Evolutionary conservation across 2,888 invertebrate species (phyloP).

Genomic region (Trichopria drosophilae): DNA sequence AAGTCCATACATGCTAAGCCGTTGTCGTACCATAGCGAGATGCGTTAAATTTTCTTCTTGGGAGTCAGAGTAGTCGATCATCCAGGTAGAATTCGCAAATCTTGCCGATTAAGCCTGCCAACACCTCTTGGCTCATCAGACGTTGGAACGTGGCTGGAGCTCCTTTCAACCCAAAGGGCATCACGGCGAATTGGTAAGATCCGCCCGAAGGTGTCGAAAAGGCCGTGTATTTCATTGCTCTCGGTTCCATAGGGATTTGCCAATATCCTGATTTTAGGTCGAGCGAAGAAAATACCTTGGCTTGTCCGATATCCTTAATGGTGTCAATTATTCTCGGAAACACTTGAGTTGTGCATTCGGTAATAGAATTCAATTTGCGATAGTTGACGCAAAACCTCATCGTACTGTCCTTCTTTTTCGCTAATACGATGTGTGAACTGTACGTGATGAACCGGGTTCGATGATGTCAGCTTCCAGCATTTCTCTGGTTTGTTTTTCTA

Average conservation of each 20-base stretch:
- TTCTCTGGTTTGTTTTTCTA: too few relatives aligned
- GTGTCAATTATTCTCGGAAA: conserved; percentile 16
- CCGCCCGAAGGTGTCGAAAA: conserved; percentile 43
- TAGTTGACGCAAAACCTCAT: conserved; percentile 35
- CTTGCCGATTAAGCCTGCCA: conserved; percentile 29
- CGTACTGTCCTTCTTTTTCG: conserved; percentile 26
- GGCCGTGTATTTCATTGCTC: too few relatives aligned
- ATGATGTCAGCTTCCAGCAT: too few relatives aligned
- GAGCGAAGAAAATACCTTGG: conserved; percentile 41
- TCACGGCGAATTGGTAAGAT: conserved; percentile 41
- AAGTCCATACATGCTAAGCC: conserved; percentile 26
- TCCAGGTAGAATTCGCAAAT: conserved; percentile 38
- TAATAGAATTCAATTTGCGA: conserved; percentile 9
- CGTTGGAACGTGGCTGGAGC: too few relatives aligned
- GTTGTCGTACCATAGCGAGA: conserved; percentile 30
- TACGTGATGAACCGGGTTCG: conserved; percentile 29
- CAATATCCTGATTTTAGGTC: conserved; percentile 46
- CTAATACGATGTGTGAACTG: conserved; percentile 33
- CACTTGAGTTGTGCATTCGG: background rate
- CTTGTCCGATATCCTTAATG: too few relatives aligned
- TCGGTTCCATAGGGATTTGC: too few relatives aligned
- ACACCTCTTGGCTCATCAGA: too few relatives aligned
- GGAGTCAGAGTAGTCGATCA: conserved; percentile 30
- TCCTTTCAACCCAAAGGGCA: conserved; percentile 42
- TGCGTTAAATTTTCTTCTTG: conserved; percentile 31